A percentile compares a stretch with the other conserved stretches of the same genome.
Conservation (phyloP, 2,797 vertebrate genomes). For the Xenops minutus region DNA sequence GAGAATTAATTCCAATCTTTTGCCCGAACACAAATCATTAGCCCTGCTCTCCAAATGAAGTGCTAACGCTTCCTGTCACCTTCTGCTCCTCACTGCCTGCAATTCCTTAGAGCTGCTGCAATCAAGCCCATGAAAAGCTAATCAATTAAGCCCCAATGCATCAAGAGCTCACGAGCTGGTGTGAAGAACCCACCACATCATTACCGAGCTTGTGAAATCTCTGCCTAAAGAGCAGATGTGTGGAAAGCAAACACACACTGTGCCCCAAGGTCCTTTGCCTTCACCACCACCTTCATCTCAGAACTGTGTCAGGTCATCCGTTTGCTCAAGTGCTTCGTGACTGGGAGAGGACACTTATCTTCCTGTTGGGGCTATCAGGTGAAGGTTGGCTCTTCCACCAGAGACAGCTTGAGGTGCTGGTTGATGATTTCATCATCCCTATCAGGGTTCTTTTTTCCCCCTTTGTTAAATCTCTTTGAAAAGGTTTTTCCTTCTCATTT, state of each 20-base stretch:
- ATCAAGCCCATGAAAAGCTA: constrained; percentile 72
- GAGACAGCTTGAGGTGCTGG: background rate
- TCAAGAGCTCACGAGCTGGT: constrained; percentile 30
- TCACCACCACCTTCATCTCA: background rate
- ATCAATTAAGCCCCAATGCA: constrained; percentile 70
- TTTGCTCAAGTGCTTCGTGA: background rate
- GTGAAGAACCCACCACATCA: constrained; percentile 65
- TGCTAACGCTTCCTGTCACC: constrained; percentile 71
- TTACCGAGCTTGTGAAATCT: constrained; percentile 58
- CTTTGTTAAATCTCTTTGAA: background rate
- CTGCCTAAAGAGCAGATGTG: constrained; percentile 52
- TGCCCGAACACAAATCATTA: constrained; percentile 64
- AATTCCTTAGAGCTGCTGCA: constrained; percentile 49
- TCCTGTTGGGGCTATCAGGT: background rate
- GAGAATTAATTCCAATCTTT: constrained; percentile 63
- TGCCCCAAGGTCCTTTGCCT: constrained; percentile 11
- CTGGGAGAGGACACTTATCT: background rate
- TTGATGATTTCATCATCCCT: background rate
- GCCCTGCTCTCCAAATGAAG: constrained; percentile 57
- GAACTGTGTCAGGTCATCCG: background rate
- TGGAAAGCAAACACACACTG: background rate
- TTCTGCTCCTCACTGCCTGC: constrained; percentile 51
- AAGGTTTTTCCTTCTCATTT: background rate
- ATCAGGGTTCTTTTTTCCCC: background rate
- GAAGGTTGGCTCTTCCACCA: background rate